Percentiles rank a stretch among this genome's conserved stretches.
Conservation (phyloP, 1,140 invertebrate species). For the Augochlora pura region DNA sequence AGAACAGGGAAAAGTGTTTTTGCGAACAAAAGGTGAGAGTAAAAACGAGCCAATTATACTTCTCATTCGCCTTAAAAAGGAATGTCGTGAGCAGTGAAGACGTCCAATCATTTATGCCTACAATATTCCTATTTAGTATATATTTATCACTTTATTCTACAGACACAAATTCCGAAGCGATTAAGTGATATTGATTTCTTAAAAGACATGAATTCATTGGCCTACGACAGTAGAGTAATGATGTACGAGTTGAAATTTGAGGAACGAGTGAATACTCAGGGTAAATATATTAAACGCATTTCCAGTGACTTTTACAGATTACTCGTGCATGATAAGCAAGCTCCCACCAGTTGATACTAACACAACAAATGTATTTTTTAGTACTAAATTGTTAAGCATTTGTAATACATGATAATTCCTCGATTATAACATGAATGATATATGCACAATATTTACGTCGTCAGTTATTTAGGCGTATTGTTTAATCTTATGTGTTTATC, state of each 20-base stretch:
- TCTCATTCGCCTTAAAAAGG: background rate
- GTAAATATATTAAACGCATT: constrained; percentile 44
- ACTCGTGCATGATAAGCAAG: constrained; percentile 21
- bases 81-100: background rate
- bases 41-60: background rate
- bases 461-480: constrained; percentile 6
- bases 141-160: background rate
- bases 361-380: constrained; percentile 33
- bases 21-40: constrained; percentile 14
- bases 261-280: constrained; percentile 44
- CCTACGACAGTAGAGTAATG: constrained; percentile 35
- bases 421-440: background rate
- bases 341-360: constrained; percentile 36
- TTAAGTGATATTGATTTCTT: background rate
- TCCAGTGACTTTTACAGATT: constrained; percentile 39
- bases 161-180: constrained; percentile 1
- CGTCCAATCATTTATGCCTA: constrained; percentile 1
- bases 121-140: constrained; percentile 4
- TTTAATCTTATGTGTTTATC: constrained; percentile 1
- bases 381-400: constrained; percentile 8
- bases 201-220: constrained; percentile 36
- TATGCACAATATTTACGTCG: constrained; percentile 23
- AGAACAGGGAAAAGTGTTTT: constrained; percentile 13
- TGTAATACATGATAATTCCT: constrained; percentile 13
- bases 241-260: constrained; percentile 5